phyloP scores from a whole-genome alignment of 2,113 vertebrate species.

The Myotis brandtii region DNA sequence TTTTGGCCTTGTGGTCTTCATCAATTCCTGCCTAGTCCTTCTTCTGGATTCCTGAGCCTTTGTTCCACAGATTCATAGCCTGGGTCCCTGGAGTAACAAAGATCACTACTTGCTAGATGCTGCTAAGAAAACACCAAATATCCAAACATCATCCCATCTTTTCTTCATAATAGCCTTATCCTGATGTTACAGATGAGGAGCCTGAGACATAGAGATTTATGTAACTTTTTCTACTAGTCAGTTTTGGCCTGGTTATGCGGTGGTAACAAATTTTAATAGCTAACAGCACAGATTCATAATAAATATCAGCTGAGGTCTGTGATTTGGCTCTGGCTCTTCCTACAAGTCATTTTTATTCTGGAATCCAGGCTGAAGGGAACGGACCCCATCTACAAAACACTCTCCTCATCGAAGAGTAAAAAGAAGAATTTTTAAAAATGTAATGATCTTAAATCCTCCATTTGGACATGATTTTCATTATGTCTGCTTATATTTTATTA shows the following conservation, averaged over 20 bases:
- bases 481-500: neutral
- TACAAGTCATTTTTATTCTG: neutral
- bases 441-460: neutral
- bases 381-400: neutral
- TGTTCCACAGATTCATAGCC: neutral
- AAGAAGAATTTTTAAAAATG: neutral
- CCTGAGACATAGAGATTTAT: neutral
- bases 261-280: neutral
- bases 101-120: neutral
- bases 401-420: neutral
- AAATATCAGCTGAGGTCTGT: neutral
- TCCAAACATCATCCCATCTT: neutral
- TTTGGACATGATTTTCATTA: neutral
- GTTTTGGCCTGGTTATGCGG: neutral
- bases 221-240: neutral
- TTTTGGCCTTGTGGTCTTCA: neutral
- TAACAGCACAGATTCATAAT: neutral
- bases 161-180: neutral
- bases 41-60: neutral
- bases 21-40: neutral
- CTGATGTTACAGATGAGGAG: neutral
- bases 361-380: neutral
- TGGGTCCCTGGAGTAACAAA: neutral
- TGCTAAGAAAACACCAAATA: neutral
- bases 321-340: neutral